Percentiles rank a stretch among this genome's conserved stretches.
Evolutionary conservation across 2,888 invertebrate genomes (phyloP).

Genomic region (Oscheius onirici): DNA sequence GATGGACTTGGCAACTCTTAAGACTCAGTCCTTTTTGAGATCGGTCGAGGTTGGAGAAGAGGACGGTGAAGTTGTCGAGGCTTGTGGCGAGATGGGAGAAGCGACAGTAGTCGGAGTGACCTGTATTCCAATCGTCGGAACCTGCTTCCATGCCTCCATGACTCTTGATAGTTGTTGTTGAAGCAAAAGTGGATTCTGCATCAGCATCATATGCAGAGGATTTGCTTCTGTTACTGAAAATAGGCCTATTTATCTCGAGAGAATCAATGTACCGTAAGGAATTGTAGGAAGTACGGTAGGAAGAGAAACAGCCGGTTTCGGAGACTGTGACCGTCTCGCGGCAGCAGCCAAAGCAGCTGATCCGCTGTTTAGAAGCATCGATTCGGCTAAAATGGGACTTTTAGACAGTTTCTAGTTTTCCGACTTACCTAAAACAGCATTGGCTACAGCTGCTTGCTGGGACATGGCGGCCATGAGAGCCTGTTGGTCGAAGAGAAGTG

Average conservation of each 20-base stretch:
- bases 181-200: conserved; percentile 42
- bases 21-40: conserved; percentile 19
- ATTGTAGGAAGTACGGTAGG: conserved; percentile 14
- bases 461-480: conserved; percentile 45
- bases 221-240: conserved; percentile 35
- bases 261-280: conserved; percentile 5
- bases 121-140: conserved; percentile 8
- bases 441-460: conserved; percentile 48
- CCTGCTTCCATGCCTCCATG: conserved; percentile 46
- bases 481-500: conserved; percentile 41
- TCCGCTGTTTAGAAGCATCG: conserved; percentile 29
- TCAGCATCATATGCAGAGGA: conserved; percentile 43
- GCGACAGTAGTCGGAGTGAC: conserved; percentile 6
- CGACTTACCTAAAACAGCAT: conserved; percentile 40
- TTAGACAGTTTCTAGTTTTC: neutral
- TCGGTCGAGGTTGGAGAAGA: neutral
- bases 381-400: conserved; percentile 23
- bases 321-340: conserved; percentile 28
- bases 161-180: conserved; percentile 42
- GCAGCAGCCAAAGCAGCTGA: conserved; percentile 34
- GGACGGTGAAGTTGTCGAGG: neutral
- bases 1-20: conserved; percentile 11
- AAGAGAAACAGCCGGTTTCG: conserved; percentile 16
- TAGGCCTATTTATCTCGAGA: neutral
- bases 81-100: conserved; percentile 1